Base-by-base conservation (phyloP, 2,797 vertebrate genomes). In the Orestias chungarensis region DNA sequence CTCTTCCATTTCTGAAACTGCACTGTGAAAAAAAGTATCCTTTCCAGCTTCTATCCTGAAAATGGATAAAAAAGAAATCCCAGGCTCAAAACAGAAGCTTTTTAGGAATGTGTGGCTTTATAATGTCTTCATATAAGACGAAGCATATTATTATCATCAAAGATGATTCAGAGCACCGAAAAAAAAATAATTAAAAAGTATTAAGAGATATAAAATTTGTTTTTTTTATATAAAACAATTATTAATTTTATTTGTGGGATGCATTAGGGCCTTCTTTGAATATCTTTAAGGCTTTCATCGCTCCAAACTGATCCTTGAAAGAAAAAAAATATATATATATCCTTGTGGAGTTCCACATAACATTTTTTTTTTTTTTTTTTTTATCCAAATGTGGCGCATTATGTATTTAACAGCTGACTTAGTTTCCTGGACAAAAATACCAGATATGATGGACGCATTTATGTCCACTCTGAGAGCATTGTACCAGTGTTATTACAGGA, bases 401-500 rank as follows among this genome's bases (percentile, higher is more conserved):
- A 23, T 23, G 29, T 35, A 49, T 66, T 49, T 49, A 35, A 68
- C 7, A 49, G 73, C 71, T 81, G 79, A 17, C 14, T 38, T 35
- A n/a, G 55, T 78, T 49, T 73, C 68, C 66, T 54, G 82, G 78
- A 81, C 67, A 71, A 80, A 71, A 70, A n/a, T 77, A 86, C 72
- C 66, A 9, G 38, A 55, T 61, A 64, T 79, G 80, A 87, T 79
- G 9, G 79, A 88, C 86, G 84, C 35, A 71, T 85, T 75, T 61
- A 49, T 76, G 73, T 70, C 70, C 72, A 31, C 49, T 62, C 74
- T 66, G 75, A 76, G 83, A 87, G 88, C 85, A 86, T 68, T 74
- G 76, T 84, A 82, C 76, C 73, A 80, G 72, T 88, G 82, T 87
- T 86, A 79, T 76, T 78, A 71, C 83, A 76, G 80, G 83, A 82